Evolutionary conservation across 2,888 invertebrate genomes (phyloP).

Genomic region (Axea sp.): DNA sequence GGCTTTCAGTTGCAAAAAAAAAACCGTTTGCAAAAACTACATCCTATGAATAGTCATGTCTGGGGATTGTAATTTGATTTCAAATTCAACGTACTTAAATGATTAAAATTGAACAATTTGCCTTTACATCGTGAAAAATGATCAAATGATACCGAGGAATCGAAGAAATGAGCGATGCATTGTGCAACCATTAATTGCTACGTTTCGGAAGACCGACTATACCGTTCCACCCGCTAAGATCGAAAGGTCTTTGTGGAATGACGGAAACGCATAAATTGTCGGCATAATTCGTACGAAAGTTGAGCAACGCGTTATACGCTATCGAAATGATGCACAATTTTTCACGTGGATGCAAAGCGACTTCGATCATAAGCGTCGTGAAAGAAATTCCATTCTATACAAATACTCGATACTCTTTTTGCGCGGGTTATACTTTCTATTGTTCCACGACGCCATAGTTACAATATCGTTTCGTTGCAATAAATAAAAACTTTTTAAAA

Average conservation of each 20-base stretch:
- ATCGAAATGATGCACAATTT: conserved; percentile 29
- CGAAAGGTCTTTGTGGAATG: conserved; percentile 44
- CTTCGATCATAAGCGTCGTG: conserved; percentile 39
- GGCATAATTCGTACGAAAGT: conserved; percentile 29
- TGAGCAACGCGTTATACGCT: conserved; percentile 19
- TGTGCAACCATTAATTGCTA: conserved; percentile 54
- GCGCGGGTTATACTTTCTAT: conserved; percentile 61
- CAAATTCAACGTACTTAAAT: conserved; percentile 5
- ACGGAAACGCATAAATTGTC: conserved; percentile 46
- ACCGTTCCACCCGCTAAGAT: background rate
- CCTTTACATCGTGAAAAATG: conserved; percentile 29
- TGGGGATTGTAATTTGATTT: conserved; percentile 10
- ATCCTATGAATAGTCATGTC: conserved; percentile 11
- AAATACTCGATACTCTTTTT: conserved; percentile 54
- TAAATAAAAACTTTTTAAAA: too few relatives aligned
- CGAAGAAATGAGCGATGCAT: conserved; percentile 43
- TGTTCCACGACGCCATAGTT: conserved; percentile 55
- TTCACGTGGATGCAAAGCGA: conserved; percentile 21
- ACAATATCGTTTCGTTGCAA: conserved; percentile 53
- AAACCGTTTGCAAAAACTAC: background rate
- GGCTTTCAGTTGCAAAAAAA: too few relatives aligned
- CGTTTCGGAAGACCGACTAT: conserved; percentile 37
- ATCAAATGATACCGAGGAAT: conserved; percentile 34
- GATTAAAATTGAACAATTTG: conserved; percentile 40
- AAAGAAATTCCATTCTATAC: conserved; percentile 50